Conservation (phyloP, 2,797 vertebrate genomes). For the Centropyge bicolor region DNA sequence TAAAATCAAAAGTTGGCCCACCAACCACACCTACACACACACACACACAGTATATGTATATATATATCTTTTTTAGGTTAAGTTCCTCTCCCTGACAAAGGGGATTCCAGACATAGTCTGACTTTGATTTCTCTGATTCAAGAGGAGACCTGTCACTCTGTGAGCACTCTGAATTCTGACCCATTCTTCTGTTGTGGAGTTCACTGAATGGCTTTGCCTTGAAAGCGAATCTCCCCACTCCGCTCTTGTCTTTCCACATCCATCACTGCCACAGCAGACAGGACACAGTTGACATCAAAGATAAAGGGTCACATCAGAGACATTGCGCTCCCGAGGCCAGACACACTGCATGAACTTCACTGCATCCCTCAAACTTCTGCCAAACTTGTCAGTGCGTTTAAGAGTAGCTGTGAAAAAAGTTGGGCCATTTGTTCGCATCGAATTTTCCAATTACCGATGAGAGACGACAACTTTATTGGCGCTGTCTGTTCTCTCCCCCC, state of each 20-base stretch:
- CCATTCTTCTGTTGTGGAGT: slow-evolving; percentile 48
- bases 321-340: background rate
- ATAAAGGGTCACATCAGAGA: slow-evolving; percentile 62
- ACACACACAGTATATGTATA: background rate
- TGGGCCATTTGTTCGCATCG: background rate
- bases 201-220: slow-evolving; percentile 41
- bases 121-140: slow-evolving; percentile 39
- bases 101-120: slow-evolving; percentile 13
- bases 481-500: slow-evolving; percentile 24
- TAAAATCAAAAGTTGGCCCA: slow-evolving; percentile 41
- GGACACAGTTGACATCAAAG: slow-evolving; percentile 40
- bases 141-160: slow-evolving; percentile 41
- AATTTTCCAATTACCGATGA: slow-evolving; percentile 47
- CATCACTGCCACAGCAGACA: slow-evolving; percentile 62
- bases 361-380: slow-evolving; percentile 46
- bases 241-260: slow-evolving; percentile 54
- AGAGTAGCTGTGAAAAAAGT: slow-evolving; percentile 33
- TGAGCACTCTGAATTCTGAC: slow-evolving; percentile 50
- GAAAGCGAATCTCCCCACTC: slow-evolving; percentile 44
- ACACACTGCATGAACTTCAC: background rate
- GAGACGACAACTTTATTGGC: slow-evolving; percentile 49
- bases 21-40: background rate
- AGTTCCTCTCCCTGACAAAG: background rate
- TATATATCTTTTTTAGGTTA: background rate
- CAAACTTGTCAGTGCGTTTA: slow-evolving; percentile 36